Evolutionary conservation across 2,797 vertebrate genomes (phyloP).

Genomic region (Amphiprion clarkii): DNA sequence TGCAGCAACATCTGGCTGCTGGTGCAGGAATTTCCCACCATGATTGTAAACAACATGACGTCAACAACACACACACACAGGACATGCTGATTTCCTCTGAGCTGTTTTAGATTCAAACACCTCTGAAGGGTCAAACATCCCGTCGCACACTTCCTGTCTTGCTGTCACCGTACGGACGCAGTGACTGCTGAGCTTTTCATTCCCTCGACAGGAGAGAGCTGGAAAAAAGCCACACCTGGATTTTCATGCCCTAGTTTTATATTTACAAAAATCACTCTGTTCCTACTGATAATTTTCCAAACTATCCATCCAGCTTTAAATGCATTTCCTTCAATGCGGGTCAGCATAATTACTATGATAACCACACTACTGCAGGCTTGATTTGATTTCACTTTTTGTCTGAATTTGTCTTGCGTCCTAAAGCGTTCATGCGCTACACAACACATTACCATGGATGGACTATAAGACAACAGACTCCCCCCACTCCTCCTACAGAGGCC

Average conservation of each 20-base stretch:
- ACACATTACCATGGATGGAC: no score
- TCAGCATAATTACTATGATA: no score
- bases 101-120: conserved; percentile 18
- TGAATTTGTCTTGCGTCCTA: no score
- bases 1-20: conserved; percentile 53
- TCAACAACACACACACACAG: conserved; percentile 35
- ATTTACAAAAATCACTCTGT: neutral
- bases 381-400: no score
- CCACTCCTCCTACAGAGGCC: no score
- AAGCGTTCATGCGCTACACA: no score
- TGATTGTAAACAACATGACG: conserved; percentile 53
- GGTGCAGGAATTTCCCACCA: conserved; percentile 46
- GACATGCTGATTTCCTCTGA: conserved; percentile 38
- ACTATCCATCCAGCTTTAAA: neutral
- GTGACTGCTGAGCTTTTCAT: neutral
- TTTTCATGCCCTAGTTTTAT: neutral
- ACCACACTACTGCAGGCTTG: no score
- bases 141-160: conserved; percentile 56
- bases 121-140: conserved; percentile 49
- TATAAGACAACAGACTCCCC: no score
- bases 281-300: neutral
- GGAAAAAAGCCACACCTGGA: conserved; percentile 18
- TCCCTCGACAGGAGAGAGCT: conserved; percentile 6
- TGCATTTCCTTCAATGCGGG: no score
- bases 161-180: conserved; percentile 5